Conservation (phyloP, 2,888 invertebrate genomes). For the Cremastobaeus sp. region DNA sequence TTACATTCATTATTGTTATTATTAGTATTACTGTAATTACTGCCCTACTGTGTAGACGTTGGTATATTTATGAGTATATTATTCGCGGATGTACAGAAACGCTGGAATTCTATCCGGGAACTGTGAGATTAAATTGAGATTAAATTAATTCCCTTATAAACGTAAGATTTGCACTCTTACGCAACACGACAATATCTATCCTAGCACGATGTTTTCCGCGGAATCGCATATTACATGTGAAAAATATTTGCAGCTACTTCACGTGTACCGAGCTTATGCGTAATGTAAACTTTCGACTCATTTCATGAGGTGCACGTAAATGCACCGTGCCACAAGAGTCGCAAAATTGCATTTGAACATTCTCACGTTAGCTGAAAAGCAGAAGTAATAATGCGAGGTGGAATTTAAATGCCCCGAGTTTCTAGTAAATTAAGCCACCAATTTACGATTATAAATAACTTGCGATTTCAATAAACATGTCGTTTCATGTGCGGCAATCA, state of each 20-base stretch:
- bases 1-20: too few species aligned
- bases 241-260: slow-evolving; percentile 18
- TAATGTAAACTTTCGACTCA: slow-evolving; percentile 56
- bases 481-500: too few species aligned
- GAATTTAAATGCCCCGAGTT: slow-evolving; percentile 48
- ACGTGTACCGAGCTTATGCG: slow-evolving; percentile 12
- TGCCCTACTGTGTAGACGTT: too few species aligned
- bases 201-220: slow-evolving; percentile 36
- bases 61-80: too few species aligned
- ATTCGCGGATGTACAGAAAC: too few species aligned
- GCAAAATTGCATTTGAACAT: slow-evolving; percentile 53
- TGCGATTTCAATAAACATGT: slow-evolving; percentile 22
- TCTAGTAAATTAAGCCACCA: slow-evolving; percentile 54
- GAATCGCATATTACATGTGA: slow-evolving; percentile 39
- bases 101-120: too few species aligned
- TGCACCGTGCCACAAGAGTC: slow-evolving; percentile 53
- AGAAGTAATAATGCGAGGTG: slow-evolving; percentile 26
- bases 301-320: slow-evolving; percentile 56
- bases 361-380: slow-evolving; percentile 52
- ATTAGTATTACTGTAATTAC: too few species aligned
- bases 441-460: slow-evolving; percentile 47
- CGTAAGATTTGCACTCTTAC: slow-evolving; percentile 41
- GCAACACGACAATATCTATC: slow-evolving; percentile 50
- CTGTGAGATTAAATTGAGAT: too few species aligned
- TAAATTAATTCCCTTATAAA: slow-evolving; percentile 43